Conservation (phyloP, 1,140 invertebrate species). For the Drosophila triauraria region DNA sequence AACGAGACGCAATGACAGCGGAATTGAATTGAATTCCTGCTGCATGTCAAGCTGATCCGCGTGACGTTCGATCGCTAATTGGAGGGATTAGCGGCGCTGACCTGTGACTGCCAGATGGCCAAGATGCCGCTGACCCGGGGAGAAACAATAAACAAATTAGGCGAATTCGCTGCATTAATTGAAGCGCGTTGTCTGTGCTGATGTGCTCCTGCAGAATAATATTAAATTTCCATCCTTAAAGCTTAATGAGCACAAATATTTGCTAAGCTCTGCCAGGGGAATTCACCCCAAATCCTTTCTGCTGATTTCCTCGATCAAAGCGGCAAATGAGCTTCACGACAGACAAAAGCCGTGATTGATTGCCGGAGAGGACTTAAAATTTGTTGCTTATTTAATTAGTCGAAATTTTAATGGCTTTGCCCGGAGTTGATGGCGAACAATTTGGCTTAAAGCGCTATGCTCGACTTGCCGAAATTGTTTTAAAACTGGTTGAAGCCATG, state of each 20-base stretch:
- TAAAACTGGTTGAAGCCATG: constrained; percentile 8
- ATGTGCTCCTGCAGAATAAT: constrained; percentile 3
- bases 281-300: constrained; percentile 13
- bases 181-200: constrained; percentile 12
- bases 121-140: constrained; percentile 7
- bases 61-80: constrained; percentile 67
- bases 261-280: neutral
- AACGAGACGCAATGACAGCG: constrained; percentile 61
- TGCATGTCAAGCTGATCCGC: constrained; percentile 60
- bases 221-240: constrained; percentile 31
- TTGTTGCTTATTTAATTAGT: constrained; percentile 47
- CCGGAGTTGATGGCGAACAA: constrained; percentile 20
- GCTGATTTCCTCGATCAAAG: constrained; percentile 5
- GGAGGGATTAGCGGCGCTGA: constrained; percentile 62
- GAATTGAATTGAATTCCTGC: constrained; percentile 78
- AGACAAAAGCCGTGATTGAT: constrained; percentile 39
- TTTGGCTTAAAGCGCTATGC: constrained; percentile 39
- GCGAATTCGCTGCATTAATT: constrained; percentile 14
- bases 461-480: constrained; percentile 36
- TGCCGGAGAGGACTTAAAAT: constrained; percentile 43
- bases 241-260: constrained; percentile 35
- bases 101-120: constrained; percentile 18
- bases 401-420: constrained; percentile 47
- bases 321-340: constrained; percentile 33
- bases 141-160: constrained; percentile 50